Base-by-base conservation (phyloP, 2,113 vertebrate species). In the Silurus meridionalis region DNA sequence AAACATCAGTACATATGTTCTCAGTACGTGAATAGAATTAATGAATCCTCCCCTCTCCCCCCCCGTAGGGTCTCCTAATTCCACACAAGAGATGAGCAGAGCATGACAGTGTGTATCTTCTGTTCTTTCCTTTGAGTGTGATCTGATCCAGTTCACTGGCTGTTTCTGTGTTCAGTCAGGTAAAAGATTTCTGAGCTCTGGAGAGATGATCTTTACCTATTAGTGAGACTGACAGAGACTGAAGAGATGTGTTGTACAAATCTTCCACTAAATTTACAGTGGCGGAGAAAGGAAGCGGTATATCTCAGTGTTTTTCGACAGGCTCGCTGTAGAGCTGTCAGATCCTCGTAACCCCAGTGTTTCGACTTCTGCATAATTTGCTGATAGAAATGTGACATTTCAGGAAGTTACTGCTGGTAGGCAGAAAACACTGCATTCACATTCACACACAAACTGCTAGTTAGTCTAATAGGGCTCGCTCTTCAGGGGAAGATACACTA, bases 181-280 rank as follows among this genome's bases (percentile, higher is more conserved):
- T 58, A n/a, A 15, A 23, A 28, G n/a, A 58, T 61, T 37, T 60
- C 37, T 71, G 69, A 75, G 57, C 57, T 84, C 21, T 19, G 23
- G 15, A 46, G 55, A 84, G 83, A 48, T 75, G 71, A 46, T 84
- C 37, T 2, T 75, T 60, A 84, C 25, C 69, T 60, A 63, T 61
- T 75, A 75, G 57, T 74, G 37, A 67, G 69, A 60, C 69, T 75
- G 83, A 74, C 37, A 61, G 11, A 15, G 69, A 61, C 83, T 48
- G 71, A 75, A 61, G 57, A 61, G 57, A 52, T 8, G 23, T 63
- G 6, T 52, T 61, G 55, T 50, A 84, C 7, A 74, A 84, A 60
- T 63, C 75, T 58, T 75, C 21, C 37, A 63, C 46, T 46, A 63
- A 75, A 11, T 69, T 83, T 57, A 37, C 61, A 57, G n/a, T 61